phyloP scores from a whole-genome alignment of 1,140 invertebrate genomes.

The Cydia strobilella region DNA sequence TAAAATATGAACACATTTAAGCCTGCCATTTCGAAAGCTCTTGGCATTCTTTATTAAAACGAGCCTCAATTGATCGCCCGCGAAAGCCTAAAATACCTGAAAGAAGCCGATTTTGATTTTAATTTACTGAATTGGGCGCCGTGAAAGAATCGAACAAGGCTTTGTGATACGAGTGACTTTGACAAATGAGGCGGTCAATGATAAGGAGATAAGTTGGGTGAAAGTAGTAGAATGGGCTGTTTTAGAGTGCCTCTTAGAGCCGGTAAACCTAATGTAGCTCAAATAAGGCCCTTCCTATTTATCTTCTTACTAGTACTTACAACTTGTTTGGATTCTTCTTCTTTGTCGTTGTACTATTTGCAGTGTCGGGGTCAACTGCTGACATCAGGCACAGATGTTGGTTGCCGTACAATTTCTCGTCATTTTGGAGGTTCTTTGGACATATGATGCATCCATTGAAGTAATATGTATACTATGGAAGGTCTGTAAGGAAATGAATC shows the following conservation, averaged over 20 bases:
- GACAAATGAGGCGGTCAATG: background rate
- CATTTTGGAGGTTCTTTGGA: too few species aligned
- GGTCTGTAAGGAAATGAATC: too few species aligned
- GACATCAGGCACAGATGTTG: too few species aligned
- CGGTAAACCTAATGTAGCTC: background rate
- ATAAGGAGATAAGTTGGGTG: constrained; percentile 7
- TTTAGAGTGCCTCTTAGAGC: background rate
- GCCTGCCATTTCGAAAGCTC: background rate
- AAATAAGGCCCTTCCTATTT: background rate
- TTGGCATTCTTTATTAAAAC: background rate
- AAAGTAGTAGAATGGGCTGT: background rate
- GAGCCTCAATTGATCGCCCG: background rate
- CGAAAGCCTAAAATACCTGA: background rate
- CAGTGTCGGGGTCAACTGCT: too few species aligned
- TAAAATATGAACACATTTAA: too few species aligned
- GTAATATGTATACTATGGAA: too few species aligned
- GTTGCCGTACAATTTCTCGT: too few species aligned
- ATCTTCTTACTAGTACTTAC: too few species aligned
- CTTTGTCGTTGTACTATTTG: too few species aligned
- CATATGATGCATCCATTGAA: too few species aligned
- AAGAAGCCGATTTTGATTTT: background rate
- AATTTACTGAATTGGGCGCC: background rate
- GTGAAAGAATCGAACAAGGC: background rate
- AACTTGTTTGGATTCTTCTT: too few species aligned
- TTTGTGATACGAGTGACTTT: constrained; percentile 10